Evolutionary conservation across 2,888 invertebrate species (phyloP), one percentile per base, ranked within the genome.

Genomic region (Miltochrista miniata): DNA sequence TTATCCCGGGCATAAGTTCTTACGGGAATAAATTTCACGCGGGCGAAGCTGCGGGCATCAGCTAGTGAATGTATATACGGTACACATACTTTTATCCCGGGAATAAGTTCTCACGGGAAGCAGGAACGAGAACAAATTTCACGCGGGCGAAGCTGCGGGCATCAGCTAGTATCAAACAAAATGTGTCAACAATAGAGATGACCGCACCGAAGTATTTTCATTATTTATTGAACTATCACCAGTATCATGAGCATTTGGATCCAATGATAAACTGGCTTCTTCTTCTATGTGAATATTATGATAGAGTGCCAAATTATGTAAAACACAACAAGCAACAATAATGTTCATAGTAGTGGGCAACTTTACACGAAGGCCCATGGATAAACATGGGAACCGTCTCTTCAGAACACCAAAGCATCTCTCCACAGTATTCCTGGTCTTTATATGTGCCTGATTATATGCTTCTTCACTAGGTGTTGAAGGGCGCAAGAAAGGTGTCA

Each of bases 381-480:
- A 24, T 24, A 24, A 5, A 24, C 36, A 36, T 12, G 54, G 57
- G 54, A 61, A 61, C 30, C 54, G 51, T 43, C 54, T 52, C 36
- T 61, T 58, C 11, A 54, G 50, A 4, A 61, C 59, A n/a, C 54
- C 59, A 54, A 56, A 54, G 40, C 56, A 56, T 46, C 56, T 50
- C 48, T 56, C 51, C 36, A 56, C 36, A 9, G 48, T 38, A 48
- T 59, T 56, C 11, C 56, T 44, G 11, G 56, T 56, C 40, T 48
- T 10, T 29, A 54, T 58, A n/a, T 24, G 18, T 2, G 58, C 48
- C 38, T 45, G 46, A 36, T 58, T 58, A 33, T 52, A 60, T 45
- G 51, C 40, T 36, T 60, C 47, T 53, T 60, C 51, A 38, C 38
- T 38, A 11, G 9, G 9, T 15, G 18, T 18, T 18, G 18, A 38